A percentile compares a stretch with the other conserved stretches of the same genome.
Evolutionary conservation across 1,140 invertebrate genomes (phyloP).

Genomic region (Sogatella furcifera): DNA sequence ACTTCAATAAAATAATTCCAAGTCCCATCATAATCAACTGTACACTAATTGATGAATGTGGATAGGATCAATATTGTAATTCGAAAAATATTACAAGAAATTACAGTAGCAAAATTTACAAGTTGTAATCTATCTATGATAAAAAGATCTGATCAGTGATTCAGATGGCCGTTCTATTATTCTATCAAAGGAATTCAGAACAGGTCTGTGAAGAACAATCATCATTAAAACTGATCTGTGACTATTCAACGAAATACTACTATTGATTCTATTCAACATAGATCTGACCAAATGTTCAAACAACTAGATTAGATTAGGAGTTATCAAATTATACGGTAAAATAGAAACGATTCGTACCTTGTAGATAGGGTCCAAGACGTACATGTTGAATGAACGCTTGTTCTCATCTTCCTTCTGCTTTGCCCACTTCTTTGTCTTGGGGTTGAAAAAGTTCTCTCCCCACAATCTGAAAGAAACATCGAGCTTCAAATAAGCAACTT

Average conservation of each 20-base stretch:
- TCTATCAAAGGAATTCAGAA: constrained; percentile 23
- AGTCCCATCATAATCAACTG: no score
- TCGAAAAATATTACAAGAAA: no score
- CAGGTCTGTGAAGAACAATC: constrained; percentile 27
- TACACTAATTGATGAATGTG: no score
- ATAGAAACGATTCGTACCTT: constrained; percentile 61
- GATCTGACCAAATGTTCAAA: constrained; percentile 2
- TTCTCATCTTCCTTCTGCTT: constrained; percentile 82
- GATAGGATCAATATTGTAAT: no score
- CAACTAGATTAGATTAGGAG: constrained; percentile 11
- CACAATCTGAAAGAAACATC: constrained; percentile 46
- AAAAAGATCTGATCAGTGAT: background rate
- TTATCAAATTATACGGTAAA: no score
- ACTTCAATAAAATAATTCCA: no score
- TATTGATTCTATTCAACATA: background rate
- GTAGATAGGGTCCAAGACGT: constrained; percentile 97
- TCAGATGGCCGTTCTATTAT: constrained; percentile 16
- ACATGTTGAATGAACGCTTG: constrained; percentile 97
- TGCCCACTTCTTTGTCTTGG: constrained; percentile 95
- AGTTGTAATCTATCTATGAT: no score
- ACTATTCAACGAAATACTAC: no score
- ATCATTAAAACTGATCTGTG: background rate
- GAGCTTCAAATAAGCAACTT: no score
- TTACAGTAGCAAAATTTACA: no score
- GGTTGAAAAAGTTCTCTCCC: constrained; percentile 99